Conservation (phyloP, 1,140 invertebrate genomes). For the Arion vulgaris region DNA sequence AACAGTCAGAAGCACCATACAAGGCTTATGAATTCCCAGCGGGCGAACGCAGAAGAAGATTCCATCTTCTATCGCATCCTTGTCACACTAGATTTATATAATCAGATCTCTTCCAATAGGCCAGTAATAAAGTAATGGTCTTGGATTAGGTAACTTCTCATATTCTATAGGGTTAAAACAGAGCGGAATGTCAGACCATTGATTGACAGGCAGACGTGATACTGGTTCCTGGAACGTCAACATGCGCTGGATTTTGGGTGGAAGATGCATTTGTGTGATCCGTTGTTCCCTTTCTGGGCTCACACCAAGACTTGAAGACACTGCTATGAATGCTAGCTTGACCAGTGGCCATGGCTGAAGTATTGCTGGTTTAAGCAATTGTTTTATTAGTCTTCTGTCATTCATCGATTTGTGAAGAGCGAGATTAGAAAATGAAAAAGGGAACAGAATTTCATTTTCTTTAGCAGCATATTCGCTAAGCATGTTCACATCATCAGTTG, state of each 20-base stretch:
- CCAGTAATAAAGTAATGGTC: constrained; percentile 2
- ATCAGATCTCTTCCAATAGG: neutral
- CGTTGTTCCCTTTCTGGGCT: neutral
- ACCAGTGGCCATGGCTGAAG: neutral
- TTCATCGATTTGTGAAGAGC: neutral
- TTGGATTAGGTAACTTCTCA: constrained; percentile 6
- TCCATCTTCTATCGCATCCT: too few relatives aligned
- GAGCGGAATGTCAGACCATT: neutral
- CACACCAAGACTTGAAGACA: neutral
- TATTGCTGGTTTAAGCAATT: neutral
- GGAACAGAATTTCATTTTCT: neutral
- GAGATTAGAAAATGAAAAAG: neutral
- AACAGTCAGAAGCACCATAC: too few relatives aligned
- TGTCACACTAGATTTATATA: neutral
- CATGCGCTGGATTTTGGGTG: neutral
- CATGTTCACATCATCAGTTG: neutral
- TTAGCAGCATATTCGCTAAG: neutral
- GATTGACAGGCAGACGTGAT: neutral
- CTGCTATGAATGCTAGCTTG: constrained; percentile 14
- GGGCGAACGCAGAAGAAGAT: too few relatives aligned
- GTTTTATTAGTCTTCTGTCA: neutral
- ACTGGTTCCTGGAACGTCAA: neutral
- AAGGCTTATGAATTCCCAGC: too few relatives aligned
- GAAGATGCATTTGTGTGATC: neutral
- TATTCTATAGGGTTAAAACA: neutral